Conservation (phyloP, 2,113 vertebrate species). For the Prionailurus bengalensis region DNA sequence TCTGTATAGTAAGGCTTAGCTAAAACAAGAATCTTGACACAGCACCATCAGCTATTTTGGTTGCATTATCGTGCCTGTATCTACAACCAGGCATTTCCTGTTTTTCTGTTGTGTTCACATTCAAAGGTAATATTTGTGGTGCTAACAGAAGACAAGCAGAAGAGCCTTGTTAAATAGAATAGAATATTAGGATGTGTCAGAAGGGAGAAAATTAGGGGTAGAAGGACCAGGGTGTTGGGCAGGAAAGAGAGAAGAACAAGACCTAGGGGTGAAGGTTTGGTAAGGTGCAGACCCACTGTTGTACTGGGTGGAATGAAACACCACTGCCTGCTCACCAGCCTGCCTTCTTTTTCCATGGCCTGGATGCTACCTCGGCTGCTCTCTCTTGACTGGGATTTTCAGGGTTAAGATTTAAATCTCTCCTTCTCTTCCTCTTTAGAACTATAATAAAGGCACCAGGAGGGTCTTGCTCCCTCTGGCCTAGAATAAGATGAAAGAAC, state of each 20-base stretch:
- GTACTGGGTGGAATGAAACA: not conserved
- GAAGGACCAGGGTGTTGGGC: not conserved
- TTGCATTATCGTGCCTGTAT: not conserved
- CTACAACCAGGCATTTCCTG: not conserved
- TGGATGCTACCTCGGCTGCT: not conserved
- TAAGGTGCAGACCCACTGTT: fast-evolving
- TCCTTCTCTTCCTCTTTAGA: constrained; percentile 57
- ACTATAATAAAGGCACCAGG: constrained; percentile 61
- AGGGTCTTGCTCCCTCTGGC: constrained; percentile 73
- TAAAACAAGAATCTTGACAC: not conserved
- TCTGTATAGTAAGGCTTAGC: not conserved
- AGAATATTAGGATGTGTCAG: not conserved
- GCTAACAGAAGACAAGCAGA: not conserved
- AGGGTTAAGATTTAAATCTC: constrained; percentile 72
- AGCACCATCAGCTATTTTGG: not conserved
- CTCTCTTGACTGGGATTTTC: constrained; percentile 20
- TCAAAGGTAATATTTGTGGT: constrained; percentile 3
- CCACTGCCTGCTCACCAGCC: not conserved
- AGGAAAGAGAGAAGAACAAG: not conserved
- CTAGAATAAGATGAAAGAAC: constrained; percentile 77
- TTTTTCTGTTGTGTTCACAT: not conserved
- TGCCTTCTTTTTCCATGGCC: not conserved
- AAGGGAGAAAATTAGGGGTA: not conserved
- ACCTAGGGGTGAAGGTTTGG: not conserved
- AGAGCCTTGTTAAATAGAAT: not conserved